Evolutionary conservation across 1,140 invertebrate species (phyloP).

Genomic region (Linepithema humile): DNA sequence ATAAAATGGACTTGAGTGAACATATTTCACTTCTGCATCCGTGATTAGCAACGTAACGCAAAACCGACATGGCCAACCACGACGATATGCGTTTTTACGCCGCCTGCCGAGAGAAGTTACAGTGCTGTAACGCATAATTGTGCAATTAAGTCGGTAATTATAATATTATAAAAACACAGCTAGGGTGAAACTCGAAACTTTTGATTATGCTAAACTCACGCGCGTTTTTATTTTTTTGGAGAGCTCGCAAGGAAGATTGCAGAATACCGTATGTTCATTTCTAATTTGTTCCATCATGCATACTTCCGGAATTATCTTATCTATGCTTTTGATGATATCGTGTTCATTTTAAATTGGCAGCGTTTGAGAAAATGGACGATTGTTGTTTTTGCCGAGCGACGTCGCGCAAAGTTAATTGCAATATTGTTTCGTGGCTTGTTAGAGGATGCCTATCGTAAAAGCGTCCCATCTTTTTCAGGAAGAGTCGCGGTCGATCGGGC

Average conservation of each 20-base stretch:
- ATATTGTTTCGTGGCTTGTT: constrained; percentile 5
- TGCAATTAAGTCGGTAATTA: neutral
- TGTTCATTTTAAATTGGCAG: neutral
- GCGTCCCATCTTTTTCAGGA: constrained; percentile 6
- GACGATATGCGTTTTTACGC: neutral
- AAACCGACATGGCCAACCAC: neutral
- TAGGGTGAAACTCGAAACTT: neutral
- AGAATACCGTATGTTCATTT: neutral
- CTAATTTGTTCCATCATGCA: neutral
- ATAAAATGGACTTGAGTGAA: neutral
- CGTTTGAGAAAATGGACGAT: neutral
- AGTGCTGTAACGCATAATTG: neutral
- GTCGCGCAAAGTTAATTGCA: neutral
- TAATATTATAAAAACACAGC: neutral
- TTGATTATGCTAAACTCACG: neutral
- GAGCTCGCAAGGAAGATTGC: neutral
- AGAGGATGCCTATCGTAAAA: constrained; percentile 5
- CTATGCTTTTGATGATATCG: neutral
- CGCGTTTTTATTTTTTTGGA: neutral
- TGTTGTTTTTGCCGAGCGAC: neutral
- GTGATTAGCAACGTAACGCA: neutral
- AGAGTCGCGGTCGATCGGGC: neutral
- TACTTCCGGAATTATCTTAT: neutral
- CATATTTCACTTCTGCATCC: neutral
- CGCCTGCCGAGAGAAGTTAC: neutral